Evolutionary conservation across 2,888 invertebrate genomes (phyloP), one percentile per base, ranked within the genome.

Genomic region (Amaurobius ferox): DNA sequence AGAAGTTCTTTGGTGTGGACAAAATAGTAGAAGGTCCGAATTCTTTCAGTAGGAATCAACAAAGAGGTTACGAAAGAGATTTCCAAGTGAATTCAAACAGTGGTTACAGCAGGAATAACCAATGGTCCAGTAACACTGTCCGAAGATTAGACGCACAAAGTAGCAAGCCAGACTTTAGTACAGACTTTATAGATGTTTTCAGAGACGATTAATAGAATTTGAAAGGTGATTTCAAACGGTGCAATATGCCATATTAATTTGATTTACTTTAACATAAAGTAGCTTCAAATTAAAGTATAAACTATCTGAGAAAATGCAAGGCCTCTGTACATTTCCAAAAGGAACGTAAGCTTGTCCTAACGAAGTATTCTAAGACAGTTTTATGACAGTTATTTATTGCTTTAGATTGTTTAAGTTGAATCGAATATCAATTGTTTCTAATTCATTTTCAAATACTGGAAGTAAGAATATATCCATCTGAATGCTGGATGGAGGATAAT

Each of bases 121-220:
- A 78, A 39, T 86, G 86, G 86, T 73, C 85, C 0, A 70, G 62
- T 0, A 86, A 86, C 26, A 72, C 35, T 5, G 28, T 86, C 1
- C 39, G 85, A 23, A 39, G 85, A 6, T 13, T 79, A 5, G 85
- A 86, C 35, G 79, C 78, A 1, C 62, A 73, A 39, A 76, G 86
- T 26, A 76, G 73, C 3, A 70, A 68, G 35, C 55, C 40, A 40
- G 76, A 74, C 39, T 86, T 86, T 66, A 86, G 79, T 48, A 86
- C 70, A 39, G 86, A 86, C 35, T 86, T 86, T 23, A 86, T 86
- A 29, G 86, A 86, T 76, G 86, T 86, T 5, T 86, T 86, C 61
- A 76, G 79, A 44, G 86, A 86, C 32, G 85, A 86, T 28, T 78
- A 72, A 28, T 35, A 71, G 55, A 83, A 29, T 16, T 16, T 28